phyloP scores from a whole-genome alignment of 2,113 vertebrate species.

The Melanocharis versteri region DNA sequence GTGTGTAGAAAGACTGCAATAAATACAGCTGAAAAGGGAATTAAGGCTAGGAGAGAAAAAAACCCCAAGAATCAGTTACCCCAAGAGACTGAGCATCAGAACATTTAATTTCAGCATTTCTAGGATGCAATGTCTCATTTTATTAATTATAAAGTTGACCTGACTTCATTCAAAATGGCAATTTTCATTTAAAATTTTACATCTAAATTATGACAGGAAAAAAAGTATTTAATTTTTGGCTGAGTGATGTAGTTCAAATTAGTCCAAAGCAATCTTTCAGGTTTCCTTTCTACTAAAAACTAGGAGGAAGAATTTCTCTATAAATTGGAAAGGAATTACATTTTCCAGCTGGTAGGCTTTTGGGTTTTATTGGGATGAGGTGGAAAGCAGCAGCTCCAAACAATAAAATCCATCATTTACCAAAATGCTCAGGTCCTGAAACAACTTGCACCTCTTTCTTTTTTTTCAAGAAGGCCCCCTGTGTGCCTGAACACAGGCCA shows the following conservation, averaged over 20 bases:
- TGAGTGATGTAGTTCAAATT: not conserved
- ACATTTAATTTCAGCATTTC: not conserved
- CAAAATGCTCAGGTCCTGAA: not conserved
- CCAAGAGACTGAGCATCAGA: not conserved
- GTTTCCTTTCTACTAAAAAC: not conserved
- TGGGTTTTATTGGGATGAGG: not conserved
- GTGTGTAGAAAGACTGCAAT: not conserved
- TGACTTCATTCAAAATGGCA: not conserved
- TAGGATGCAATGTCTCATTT: not conserved
- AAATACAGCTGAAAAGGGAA: not conserved
- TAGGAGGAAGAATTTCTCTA: not conserved
- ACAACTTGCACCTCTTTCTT: not conserved
- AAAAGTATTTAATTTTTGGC: not conserved
- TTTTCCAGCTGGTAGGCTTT: not conserved
- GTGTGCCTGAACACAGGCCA: not conserved
- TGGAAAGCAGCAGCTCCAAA: not conserved
- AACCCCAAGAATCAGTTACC: accelerated
- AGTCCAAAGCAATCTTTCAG: not conserved
- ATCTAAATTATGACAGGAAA: not conserved
- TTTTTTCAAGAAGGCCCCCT: not conserved
- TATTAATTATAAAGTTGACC: not conserved
- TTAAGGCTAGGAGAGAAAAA: not conserved
- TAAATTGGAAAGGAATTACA: not conserved
- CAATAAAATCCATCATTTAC: not conserved
- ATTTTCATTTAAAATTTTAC: not conserved